These are phyloP conservation scores for Amiota minor DNA, from an alignment of 2,888 invertebrate genomes.

Conservation along the genomic window DNA sequence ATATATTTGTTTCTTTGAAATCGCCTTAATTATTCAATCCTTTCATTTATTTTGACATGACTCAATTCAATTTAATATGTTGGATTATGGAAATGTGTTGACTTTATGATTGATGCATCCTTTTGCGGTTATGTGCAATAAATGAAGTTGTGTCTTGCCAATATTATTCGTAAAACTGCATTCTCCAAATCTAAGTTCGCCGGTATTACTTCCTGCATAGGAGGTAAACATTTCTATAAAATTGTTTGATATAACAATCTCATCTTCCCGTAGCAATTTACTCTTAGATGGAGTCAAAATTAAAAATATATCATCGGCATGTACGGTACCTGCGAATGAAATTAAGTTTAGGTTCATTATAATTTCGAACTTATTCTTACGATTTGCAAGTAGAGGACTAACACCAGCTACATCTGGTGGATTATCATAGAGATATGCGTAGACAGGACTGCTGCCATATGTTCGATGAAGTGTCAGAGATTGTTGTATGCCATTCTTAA, in stretches of 20 bases:
- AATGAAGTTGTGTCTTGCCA: not conserved
- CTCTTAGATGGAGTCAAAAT: conserved; percentile 39
- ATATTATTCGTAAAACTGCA: not conserved
- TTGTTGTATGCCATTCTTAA: conserved; percentile 77
- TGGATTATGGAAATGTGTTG: too few relatives aligned
- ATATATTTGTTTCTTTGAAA: not conserved
- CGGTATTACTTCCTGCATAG: not conserved
- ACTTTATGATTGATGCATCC: not conserved
- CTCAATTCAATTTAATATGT: too few relatives aligned
- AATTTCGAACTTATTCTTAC: conserved; percentile 76
- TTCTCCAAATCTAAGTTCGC: not conserved
- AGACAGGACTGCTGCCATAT: conserved; percentile 77
- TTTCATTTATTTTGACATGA: too few relatives aligned
- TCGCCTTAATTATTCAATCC: too few relatives aligned
- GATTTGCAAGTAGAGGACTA: conserved; percentile 75
- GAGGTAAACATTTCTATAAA: conserved; percentile 30
- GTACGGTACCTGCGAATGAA: conserved; percentile 47
- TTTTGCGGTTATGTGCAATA: not conserved
- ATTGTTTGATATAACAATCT: conserved; percentile 43
- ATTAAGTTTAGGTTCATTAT: conserved; percentile 39
- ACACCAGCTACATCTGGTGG: conserved; percentile 76
- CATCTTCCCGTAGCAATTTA: conserved; percentile 31
- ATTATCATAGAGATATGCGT: conserved; percentile 79
- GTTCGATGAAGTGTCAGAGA: conserved; percentile 78
- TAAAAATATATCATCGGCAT: conserved; percentile 55